phyloP scores from a whole-genome alignment of 2,888 invertebrate genomes.

The Pinctada fucata region DNA sequence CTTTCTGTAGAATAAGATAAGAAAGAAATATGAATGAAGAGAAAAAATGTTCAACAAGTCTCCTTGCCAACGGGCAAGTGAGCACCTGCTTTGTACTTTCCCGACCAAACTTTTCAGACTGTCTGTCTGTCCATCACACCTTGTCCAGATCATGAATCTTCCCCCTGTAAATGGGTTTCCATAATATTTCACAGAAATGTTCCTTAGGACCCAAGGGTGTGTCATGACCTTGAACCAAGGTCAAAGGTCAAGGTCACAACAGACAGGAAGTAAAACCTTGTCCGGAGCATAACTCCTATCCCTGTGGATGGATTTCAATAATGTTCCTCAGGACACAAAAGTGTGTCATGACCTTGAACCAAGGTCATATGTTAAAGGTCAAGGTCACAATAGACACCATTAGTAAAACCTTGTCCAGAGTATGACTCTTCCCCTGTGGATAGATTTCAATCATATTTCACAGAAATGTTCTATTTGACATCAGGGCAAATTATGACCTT shows the following conservation, averaged over 20 bases:
- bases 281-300: neutral
- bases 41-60: too few species aligned
- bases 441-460: neutral
- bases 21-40: too few species aligned
- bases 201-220: neutral
- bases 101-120: too few species aligned
- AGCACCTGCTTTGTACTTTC: too few species aligned
- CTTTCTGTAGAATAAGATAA: too few species aligned
- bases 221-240: constrained; percentile 1
- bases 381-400: neutral
- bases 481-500: neutral
- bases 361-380: constrained; percentile 2
- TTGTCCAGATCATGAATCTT: neutral
- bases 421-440: neutral
- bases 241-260: neutral
- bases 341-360: constrained; percentile 2
- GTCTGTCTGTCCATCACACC: too few species aligned
- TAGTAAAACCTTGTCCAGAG: neutral
- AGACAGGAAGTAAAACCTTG: neutral
- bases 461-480: neutral
- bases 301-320: neutral
- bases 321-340: neutral
- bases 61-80: too few species aligned
- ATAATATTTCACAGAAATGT: neutral
- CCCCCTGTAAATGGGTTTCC: neutral